Evolutionary conservation across 2,113 vertebrate species (phyloP).

Genomic region (Bucco capensis): DNA sequence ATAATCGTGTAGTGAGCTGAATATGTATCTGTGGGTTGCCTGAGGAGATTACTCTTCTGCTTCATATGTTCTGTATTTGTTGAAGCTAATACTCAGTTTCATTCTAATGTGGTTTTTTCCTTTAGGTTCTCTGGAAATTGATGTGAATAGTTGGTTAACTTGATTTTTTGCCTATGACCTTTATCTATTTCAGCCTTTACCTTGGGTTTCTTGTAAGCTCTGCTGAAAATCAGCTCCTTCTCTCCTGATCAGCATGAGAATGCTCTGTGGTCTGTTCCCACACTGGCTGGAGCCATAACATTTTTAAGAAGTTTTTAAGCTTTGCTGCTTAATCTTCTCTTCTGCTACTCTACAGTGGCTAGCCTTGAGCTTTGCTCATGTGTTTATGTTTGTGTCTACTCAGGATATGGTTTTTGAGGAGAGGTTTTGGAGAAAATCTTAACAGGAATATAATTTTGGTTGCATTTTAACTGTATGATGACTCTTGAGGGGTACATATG

Average conservation of each 20-base stretch:
- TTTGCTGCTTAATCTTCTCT: not conserved
- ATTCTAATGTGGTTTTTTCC: not conserved
- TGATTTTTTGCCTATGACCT: not conserved
- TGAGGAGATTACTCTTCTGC: not conserved
- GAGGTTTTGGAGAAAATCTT: not conserved
- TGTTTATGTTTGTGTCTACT: not conserved
- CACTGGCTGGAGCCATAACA: not conserved
- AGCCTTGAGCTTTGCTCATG: not conserved
- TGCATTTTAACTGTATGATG: not conserved
- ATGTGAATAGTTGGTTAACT: not conserved
- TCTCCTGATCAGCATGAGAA: not conserved
- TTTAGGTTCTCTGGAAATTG: not conserved
- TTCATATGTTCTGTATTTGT: not conserved
- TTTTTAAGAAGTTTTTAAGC: not conserved
- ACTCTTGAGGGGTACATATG: not conserved
- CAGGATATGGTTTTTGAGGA: not conserved
- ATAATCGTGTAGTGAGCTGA: not conserved
- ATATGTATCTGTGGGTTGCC: accelerated
- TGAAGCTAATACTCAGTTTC: not conserved
- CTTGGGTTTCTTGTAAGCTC: not conserved
- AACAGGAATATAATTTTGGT: not conserved
- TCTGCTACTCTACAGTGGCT: not conserved
- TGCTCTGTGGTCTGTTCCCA: not conserved
- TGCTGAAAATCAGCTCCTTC: not conserved
- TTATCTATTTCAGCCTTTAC: not conserved